Evolutionary conservation across 2,888 invertebrate genomes (phyloP), one percentile per base, ranked within the genome.

Genomic region (Leuctra nigra): DNA sequence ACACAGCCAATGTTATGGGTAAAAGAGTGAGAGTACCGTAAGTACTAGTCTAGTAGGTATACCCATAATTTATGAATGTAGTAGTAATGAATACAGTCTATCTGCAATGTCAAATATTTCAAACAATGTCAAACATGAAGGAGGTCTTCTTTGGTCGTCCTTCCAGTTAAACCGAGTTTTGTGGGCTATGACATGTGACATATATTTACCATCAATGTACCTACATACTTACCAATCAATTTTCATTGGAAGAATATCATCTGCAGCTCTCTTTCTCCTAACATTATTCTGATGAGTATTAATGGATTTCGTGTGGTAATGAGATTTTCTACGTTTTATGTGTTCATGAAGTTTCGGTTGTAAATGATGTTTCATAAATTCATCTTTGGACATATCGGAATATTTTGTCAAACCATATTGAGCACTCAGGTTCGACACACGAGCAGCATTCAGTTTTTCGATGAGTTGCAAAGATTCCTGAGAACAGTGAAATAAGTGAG

Each of bases 341-440:
- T 61, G 60, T 35, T 60, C 62, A 50, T 62, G 53, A 25, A 72
- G 64, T 58, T 69, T 65, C 46, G 69, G 65, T 59, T 69, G 62
- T 55, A 77, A 65, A 59, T 79, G 76, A 16, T 74, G 64, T 1
- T 75, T 73, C 65, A 69, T 70, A 64, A 82, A 84, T 67, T 84
- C 84, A 6, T 75, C 70, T 62, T 76, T 75, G 4, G 81, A 81
- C 70, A 84, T 72, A 64, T 84, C 83, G 3, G 84, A 79, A 60
- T 80, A 78, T 54, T 73, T 73, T 1, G 81, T 84, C 1, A 82
- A 65, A 2, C 84, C 84, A 69, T 78, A 83, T 22, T 69, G 67
- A 0, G 82, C 82, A 65, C 72, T 67, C 16, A 73, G 74, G 7
- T 73, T 71, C 9, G 75, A 73, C 61, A 67, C 61, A 23, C 76